Conservation (phyloP, 1,140 invertebrate genomes). For the Nephila pilipes region DNA sequence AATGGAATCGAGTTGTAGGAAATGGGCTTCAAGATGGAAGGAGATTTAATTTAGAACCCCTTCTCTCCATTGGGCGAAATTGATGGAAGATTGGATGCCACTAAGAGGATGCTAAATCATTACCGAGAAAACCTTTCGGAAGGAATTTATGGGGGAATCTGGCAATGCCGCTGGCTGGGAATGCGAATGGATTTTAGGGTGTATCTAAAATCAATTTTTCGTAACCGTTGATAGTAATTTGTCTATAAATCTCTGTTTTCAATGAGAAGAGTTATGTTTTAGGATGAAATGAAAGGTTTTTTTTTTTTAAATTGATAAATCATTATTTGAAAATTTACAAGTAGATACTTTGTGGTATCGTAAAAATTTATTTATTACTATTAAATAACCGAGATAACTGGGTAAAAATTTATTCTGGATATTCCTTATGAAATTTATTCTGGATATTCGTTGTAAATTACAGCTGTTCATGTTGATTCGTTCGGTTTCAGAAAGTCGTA, state of each 20-base stretch:
- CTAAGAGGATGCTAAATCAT: constrained; percentile 11
- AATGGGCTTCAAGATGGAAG: constrained; percentile 20
- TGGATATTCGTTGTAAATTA: too few relatives aligned
- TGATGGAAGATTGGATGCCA: constrained; percentile 25
- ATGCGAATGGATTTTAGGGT: not conserved
- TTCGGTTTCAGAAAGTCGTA: too few relatives aligned
- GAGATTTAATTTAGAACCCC: not conserved
- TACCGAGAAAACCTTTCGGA: constrained; percentile 10
- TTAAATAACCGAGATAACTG: too few relatives aligned
- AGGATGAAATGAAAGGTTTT: too few relatives aligned
- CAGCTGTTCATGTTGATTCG: too few relatives aligned
- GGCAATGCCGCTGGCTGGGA: not conserved
- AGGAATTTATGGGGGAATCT: not conserved
- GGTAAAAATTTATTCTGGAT: too few relatives aligned
- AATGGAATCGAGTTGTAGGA: not conserved
- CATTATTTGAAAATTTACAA: too few relatives aligned
- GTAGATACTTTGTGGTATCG: too few relatives aligned
- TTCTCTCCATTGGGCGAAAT: constrained; percentile 21
- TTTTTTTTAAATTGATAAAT: too few relatives aligned
- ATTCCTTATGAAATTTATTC: too few relatives aligned
- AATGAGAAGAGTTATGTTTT: not conserved
- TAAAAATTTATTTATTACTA: too few relatives aligned
- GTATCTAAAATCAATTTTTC: not conserved
- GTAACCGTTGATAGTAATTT: not conserved
- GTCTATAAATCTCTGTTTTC: too few relatives aligned